Conservation (phyloP, 2,113 vertebrate genomes). For the Suncus etruscus region DNA sequence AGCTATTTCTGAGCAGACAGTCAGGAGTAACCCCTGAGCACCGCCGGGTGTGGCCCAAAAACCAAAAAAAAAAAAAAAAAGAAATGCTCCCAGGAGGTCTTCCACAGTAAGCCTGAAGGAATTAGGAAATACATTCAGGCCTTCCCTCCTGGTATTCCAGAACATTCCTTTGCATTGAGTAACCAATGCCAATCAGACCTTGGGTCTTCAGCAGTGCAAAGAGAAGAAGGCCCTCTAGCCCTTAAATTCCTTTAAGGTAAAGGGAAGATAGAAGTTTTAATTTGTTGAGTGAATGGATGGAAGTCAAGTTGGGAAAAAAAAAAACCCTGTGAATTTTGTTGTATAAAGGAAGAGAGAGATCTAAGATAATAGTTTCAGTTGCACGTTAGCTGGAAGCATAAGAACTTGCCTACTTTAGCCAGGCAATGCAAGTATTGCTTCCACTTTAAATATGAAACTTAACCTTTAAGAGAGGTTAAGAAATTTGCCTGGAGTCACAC, state of each 20-base stretch:
- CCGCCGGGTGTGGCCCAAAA: no score
- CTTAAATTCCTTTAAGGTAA: background rate
- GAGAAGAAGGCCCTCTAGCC: background rate
- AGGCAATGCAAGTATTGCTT: background rate
- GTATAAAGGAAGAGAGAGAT: background rate
- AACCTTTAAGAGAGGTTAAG: slow-evolving; percentile 18
- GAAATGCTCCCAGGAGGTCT: background rate
- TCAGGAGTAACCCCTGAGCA: no score
- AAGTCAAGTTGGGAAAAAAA: background rate
- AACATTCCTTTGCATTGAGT: background rate
- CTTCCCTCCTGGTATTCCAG: background rate
- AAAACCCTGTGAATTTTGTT: background rate
- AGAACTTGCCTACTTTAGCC: background rate
- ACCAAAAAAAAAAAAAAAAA: background rate
- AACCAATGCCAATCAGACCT: background rate
- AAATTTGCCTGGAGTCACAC: background rate
- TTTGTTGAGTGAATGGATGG: background rate
- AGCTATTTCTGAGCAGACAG: no score
- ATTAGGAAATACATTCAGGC: background rate
- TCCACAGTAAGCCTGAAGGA: background rate
- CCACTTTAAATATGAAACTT: slow-evolving; percentile 38
- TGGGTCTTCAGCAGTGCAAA: background rate
- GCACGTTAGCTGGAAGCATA: background rate
- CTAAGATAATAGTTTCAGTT: background rate
- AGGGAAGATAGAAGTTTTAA: background rate